These are phyloP conservation scores for Meloidogyne exigua DNA, from an alignment of 1,140 invertebrate genomes.

Conservation along the genomic window DNA sequence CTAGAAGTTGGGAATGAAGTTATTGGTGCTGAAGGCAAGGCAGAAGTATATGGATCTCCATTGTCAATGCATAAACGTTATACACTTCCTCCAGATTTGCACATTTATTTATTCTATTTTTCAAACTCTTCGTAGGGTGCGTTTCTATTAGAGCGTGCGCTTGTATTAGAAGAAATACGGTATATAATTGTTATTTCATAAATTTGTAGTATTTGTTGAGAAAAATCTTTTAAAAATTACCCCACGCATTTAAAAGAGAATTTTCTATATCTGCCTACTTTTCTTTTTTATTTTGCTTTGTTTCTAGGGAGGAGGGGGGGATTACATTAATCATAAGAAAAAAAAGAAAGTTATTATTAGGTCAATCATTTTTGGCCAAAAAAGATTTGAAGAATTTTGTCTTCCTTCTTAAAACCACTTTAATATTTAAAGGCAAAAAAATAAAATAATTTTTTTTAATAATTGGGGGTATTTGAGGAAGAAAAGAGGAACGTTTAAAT, in stretches of 20 bases:
- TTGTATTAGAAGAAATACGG: too few relatives aligned
- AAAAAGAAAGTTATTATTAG: background rate
- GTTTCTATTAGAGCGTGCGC: too few relatives aligned
- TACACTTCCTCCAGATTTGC: too few relatives aligned
- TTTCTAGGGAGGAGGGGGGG: too few relatives aligned
- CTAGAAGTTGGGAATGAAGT: too few relatives aligned
- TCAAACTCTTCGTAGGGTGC: too few relatives aligned
- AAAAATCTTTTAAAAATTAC: background rate
- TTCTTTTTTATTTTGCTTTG: background rate
- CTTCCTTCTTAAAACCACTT: background rate
- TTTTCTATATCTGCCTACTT: background rate
- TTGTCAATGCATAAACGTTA: too few relatives aligned
- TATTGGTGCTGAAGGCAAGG: too few relatives aligned
- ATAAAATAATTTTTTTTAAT: background rate
- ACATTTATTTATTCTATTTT: too few relatives aligned
- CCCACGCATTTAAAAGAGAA: background rate
- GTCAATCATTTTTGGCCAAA: slow-evolving; percentile 2
- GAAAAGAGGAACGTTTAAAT: background rate
- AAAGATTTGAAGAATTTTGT: background rate
- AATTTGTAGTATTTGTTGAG: too few relatives aligned
- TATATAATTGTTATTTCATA: too few relatives aligned
- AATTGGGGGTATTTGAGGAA: background rate
- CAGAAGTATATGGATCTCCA: too few relatives aligned
- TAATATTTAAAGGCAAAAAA: background rate
- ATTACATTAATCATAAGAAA: background rate